These are phyloP conservation scores for Chymomyza costata DNA, from an alignment of 1,140 invertebrate species.

Conservation along the genomic window DNA sequence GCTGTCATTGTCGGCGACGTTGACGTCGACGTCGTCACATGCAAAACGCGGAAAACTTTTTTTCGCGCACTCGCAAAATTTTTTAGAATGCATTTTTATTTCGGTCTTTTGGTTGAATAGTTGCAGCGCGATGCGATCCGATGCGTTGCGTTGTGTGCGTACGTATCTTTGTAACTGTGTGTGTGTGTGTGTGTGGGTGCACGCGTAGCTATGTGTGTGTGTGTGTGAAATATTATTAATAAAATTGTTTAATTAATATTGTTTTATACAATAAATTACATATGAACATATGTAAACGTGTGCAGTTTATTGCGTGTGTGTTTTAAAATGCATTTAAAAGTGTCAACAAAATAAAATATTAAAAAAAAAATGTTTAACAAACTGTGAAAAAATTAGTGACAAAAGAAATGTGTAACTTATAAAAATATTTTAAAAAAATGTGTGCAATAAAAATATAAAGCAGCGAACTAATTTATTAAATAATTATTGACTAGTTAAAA, in stretches of 20 bases:
- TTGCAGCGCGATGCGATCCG: constrained; percentile 64
- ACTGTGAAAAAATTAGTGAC: too few species aligned
- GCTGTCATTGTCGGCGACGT: constrained; percentile 23
- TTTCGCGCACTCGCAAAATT: constrained; percentile 71
- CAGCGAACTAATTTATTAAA: too few species aligned
- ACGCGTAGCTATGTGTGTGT: constrained; percentile 17
- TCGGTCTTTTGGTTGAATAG: constrained; percentile 71
- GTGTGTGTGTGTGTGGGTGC: constrained; percentile 10
- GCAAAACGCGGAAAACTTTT: constrained; percentile 70
- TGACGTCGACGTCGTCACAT: constrained; percentile 44
- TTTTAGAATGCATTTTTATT: constrained; percentile 72
- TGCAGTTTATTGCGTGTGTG: too few species aligned
- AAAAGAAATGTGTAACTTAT: too few species aligned
- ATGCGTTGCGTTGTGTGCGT: constrained; percentile 31
- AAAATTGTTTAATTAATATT: constrained; percentile 32
- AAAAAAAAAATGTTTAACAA: too few species aligned
- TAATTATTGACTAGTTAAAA: too few species aligned
- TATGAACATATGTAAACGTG: constrained; percentile 6
- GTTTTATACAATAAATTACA: constrained; percentile 2
- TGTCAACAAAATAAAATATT: too few species aligned
- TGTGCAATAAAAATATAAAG: too few species aligned
- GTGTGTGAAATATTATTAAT: constrained; percentile 28
- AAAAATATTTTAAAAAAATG: too few species aligned
- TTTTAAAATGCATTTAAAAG: too few species aligned
- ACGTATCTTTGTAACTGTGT: constrained; percentile 26